A percentile compares a stretch with the other conserved stretches of the same genome.
phyloP scores from a whole-genome alignment of 1,140 invertebrate genomes.

The Diabrotica undecimpunctata region DNA sequence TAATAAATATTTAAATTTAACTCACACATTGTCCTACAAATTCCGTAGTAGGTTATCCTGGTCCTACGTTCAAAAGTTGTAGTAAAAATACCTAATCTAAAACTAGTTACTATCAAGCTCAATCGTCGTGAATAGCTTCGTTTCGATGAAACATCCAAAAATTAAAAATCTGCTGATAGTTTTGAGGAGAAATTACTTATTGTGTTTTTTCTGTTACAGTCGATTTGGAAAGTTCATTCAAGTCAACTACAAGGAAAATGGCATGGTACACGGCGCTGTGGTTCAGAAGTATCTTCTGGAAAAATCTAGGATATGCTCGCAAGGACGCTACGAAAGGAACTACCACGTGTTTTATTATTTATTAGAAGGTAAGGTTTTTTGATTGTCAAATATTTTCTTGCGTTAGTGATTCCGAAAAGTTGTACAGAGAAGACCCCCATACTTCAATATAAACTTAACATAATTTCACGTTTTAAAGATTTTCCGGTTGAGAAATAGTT shows the following conservation, averaged over 20 bases:
- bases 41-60: too few relatives aligned
- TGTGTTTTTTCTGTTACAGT: constrained; percentile 29
- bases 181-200: too few relatives aligned
- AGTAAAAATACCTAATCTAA: too few relatives aligned
- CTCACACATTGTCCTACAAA: too few relatives aligned
- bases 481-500: too few relatives aligned
- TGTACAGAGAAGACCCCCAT: background rate
- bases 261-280: constrained; percentile 94
- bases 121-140: too few relatives aligned
- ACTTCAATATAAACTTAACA: background rate
- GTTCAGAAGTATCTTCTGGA: constrained; percentile 96
- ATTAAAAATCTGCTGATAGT: too few relatives aligned
- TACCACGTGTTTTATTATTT: constrained; percentile 98
- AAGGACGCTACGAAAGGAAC: constrained; percentile 87
- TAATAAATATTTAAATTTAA: too few relatives aligned
- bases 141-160: too few relatives aligned
- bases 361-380: constrained; percentile 59
- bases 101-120: too few relatives aligned
- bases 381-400: background rate
- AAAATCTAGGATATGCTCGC: constrained; percentile 86
- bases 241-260: constrained; percentile 97
- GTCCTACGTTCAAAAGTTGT: too few relatives aligned
- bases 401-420: background rate
- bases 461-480: background rate
- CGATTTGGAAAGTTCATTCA: constrained; percentile 95